A percentile compares a stretch with the other conserved stretches of the same genome.
Evolutionary conservation across 2,888 invertebrate species (phyloP).

Genomic region (Caenorhabditis sp.): DNA sequence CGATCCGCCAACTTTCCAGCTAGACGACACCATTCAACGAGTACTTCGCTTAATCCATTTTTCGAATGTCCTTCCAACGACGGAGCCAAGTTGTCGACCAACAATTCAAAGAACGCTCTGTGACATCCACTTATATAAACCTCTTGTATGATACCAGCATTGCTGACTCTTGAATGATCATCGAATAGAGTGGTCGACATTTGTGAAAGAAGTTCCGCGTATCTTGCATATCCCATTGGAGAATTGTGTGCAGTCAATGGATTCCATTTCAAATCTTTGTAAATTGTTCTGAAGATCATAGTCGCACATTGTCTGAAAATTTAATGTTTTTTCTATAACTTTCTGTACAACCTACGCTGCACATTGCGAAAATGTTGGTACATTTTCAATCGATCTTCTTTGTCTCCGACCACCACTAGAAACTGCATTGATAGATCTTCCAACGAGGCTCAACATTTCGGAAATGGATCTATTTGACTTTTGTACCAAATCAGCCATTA

Average conservation of each 20-base stretch:
- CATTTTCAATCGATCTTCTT: conserved; percentile 6
- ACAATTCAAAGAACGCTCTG: conserved; percentile 55
- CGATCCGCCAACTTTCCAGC: conserved; percentile 41
- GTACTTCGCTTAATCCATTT: conserved; percentile 24
- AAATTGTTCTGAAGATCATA: conserved; percentile 44
- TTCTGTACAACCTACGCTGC: neutral
- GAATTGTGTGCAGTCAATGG: conserved; percentile 12
- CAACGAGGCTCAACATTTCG: conserved; percentile 40
- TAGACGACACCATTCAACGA: conserved; percentile 45
- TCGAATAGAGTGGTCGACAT: conserved; percentile 51
- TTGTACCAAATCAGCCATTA: conserved; percentile 20
- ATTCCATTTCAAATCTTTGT: conserved; percentile 45
- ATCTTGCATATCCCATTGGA: conserved; percentile 36
- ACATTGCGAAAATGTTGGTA: conserved; percentile 9
- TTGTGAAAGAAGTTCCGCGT: conserved; percentile 38
- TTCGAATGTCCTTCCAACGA: conserved; percentile 41
- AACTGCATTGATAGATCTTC: conserved; percentile 17
- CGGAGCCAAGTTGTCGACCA: conserved; percentile 48
- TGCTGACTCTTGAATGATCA: conserved; percentile 22
- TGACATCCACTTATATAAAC: conserved; percentile 65
- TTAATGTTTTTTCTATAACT: neutral
- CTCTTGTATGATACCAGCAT: conserved; percentile 29
- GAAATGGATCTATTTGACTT: conserved; percentile 25
- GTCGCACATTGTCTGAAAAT: conserved; percentile 24
- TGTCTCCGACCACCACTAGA: conserved; percentile 4